Evolutionary conservation across 2,113 vertebrate species (phyloP).

Genomic region (Etheostoma cragini): DNA sequence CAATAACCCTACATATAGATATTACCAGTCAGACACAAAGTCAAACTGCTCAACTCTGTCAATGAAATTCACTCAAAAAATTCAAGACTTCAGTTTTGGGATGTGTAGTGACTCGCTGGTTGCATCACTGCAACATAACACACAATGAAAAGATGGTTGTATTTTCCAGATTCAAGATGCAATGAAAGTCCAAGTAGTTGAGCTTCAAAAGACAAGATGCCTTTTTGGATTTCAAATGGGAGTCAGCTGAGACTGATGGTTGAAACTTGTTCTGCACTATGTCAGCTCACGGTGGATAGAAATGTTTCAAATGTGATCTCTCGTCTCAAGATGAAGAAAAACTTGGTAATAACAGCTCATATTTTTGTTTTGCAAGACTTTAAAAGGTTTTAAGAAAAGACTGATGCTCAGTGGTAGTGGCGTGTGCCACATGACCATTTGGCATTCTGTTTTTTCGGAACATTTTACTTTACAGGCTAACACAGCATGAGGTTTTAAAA

Average conservation of each 20-base stretch:
- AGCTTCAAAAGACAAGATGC: too few species aligned
- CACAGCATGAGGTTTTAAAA: slow-evolving; percentile 36
- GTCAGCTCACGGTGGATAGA: background rate
- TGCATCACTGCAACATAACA: background rate
- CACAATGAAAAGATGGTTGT: background rate
- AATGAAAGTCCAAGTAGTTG: too few species aligned
- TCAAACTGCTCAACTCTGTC: background rate
- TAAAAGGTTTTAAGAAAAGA: background rate
- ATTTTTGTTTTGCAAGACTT: background rate
- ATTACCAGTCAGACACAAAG: background rate
- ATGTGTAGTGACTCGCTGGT: background rate
- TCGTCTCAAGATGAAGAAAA: background rate
- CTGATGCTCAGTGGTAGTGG: background rate
- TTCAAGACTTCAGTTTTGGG: background rate
- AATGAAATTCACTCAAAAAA: background rate
- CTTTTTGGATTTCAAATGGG: too few species aligned
- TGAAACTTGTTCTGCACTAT: background rate
- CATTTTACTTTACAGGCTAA: slow-evolving; percentile 21
- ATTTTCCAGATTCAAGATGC: background rate
- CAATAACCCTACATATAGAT: background rate
- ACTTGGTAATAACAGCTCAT: background rate
- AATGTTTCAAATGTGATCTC: background rate
- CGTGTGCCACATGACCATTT: background rate
- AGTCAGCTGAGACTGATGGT: background rate
- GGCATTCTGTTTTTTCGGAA: slow-evolving; percentile 7